Evolutionary conservation across 2,888 invertebrate species (phyloP).

Genomic region (Eupithecia vulgata): DNA sequence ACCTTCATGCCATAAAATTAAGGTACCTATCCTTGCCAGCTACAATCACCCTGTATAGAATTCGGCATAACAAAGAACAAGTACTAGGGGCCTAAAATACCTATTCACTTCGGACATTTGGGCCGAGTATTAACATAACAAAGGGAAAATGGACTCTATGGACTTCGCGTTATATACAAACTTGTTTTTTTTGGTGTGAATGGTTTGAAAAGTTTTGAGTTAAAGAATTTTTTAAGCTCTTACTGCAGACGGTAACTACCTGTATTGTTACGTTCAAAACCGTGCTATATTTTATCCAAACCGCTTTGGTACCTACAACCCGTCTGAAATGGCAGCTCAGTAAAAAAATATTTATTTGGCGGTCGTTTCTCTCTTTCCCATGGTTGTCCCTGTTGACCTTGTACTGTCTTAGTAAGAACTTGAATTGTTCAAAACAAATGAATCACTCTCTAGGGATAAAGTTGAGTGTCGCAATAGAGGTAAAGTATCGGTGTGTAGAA

Average conservation of each 20-base stretch:
- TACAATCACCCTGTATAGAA: background rate
- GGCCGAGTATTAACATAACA: background rate
- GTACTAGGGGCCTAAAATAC: background rate
- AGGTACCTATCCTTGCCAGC: background rate
- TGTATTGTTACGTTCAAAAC: no score
- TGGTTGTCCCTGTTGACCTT: background rate
- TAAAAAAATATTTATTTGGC: no score
- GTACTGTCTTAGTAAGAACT: background rate
- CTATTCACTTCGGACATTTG: slow-evolving; percentile 1
- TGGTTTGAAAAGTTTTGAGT: no score
- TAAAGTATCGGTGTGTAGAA: no score
- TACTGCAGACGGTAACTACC: background rate
- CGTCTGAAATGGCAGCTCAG: no score
- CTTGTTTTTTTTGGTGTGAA: background rate
- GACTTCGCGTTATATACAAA: background rate
- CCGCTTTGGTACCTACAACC: no score
- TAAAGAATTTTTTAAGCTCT: background rate
- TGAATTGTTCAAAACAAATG: background rate
- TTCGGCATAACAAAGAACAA: background rate
- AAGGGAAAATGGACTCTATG: background rate
- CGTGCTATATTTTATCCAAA: no score
- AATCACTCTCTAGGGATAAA: background rate
- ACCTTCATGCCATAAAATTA: background rate
- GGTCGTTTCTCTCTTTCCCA: no score
- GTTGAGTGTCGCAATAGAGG: background rate